These are phyloP conservation scores for Mesopsocus fuscifrons DNA, from an alignment of 2,888 invertebrate species.

Conservation along the genomic window DNA sequence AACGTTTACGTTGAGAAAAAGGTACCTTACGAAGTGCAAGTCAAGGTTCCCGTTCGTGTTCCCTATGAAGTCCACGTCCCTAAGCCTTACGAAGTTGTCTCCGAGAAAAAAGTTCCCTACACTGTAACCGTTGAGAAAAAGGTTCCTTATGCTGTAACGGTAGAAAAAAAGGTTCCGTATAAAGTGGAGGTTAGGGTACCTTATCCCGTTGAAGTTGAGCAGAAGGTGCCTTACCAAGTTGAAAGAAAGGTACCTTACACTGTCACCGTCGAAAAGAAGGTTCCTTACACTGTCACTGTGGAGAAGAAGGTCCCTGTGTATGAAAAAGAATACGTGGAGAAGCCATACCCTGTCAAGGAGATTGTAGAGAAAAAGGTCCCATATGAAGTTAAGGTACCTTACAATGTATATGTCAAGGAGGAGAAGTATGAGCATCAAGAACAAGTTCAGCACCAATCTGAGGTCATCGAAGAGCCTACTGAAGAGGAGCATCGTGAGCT, in stretches of 20 bases:
- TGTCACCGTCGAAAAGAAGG: conserved; percentile 2
- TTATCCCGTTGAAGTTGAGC: conserved; percentile 1
- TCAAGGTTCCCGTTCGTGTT: not conserved
- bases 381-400: conserved; percentile 44
- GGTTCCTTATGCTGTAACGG: not conserved
- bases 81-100: not conserved
- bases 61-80: conserved; percentile 10
- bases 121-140: not conserved
- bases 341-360: not conserved
- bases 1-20: conserved; percentile 19
- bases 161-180: not conserved
- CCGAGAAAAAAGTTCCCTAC: not conserved
- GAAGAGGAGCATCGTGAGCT: too few species aligned
- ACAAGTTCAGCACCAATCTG: conserved; percentile 12
- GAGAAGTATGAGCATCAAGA: conserved; percentile 18
- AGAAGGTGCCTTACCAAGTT: conserved; percentile 1
- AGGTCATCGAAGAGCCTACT: not conserved
- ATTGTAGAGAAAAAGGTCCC: conserved; percentile 19
- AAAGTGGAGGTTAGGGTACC: not conserved
- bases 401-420: conserved; percentile 30
- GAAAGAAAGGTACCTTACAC: conserved; percentile 1
- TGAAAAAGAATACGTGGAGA: not conserved
- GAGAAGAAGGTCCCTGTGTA: not conserved
- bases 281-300: not conserved
- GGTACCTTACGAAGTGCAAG: conserved; percentile 15